Evolutionary conservation across 2,113 vertebrate species (phyloP), one percentile per base, ranked within the genome.

Genomic region (Lepisosteus osseus): DNA sequence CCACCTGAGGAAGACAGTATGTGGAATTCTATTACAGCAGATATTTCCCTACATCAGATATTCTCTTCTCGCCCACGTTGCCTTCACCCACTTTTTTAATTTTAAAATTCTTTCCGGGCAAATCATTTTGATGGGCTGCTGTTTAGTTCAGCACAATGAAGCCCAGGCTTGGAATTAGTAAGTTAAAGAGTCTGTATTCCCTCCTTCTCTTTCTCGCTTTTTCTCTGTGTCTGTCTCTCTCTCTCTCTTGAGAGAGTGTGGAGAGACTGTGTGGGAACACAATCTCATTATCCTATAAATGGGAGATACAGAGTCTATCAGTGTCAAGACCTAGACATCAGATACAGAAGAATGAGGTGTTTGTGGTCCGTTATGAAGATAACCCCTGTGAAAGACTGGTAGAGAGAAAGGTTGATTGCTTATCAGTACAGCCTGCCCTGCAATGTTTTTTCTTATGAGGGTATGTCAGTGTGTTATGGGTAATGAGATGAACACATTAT

Each of bases 201-300:
- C n/a, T 7, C 14, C 40, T 64, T 65, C 82, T 76, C 65, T 70
- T 72, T 77, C 61, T 78, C 75, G 13, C 15, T 65, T 29, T 75
- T 54, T 55, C 57, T 65, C 63, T 40, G 57, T 47, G 54, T 73
- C 61, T 73, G 29, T 69, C 57, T 63, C 66, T 73, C 61, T 65
- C 14, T 57, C 55, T 71, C 72, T 42, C 61, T 74, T 17, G 71
- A 70, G 73, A 55, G 64, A 76, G 74, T 74, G 74, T 72, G 55
- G 42, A 29, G 76, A 73, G 76, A 70, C 70, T 75, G 68, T 70
- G 72, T 47, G 69, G 70, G 72, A 67, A 68, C 54, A 68, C 72
- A 80, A 80, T 78, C 78, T 82, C 72, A 80, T 80, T 80, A 80
- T 74, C 68, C 72, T 68, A 54, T 82, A 78, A 80, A 82, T 73